These are phyloP conservation scores for Thermophis baileyi DNA, from an alignment of 2,113 vertebrate species.

Conservation along the genomic window DNA sequence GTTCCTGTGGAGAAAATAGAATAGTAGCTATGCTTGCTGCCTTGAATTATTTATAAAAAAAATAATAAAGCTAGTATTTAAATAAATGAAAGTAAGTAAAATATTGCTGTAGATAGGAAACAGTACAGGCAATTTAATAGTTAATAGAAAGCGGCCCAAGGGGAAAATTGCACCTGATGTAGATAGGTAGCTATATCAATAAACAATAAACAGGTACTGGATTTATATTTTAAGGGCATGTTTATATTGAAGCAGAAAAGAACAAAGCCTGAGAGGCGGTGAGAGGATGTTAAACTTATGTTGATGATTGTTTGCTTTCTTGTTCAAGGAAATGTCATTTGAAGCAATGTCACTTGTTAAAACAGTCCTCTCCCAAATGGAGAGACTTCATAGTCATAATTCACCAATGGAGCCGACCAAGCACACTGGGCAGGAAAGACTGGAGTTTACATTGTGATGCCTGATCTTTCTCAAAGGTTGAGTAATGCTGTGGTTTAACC, in stretches of 20 bases:
- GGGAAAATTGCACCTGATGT: conserved; percentile 14
- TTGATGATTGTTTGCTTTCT: conserved; percentile 9
- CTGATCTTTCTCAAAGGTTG: not conserved
- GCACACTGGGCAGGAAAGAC: not conserved
- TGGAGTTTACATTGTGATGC: not conserved
- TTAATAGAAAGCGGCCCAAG: conserved; percentile 33
- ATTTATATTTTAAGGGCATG: conserved; percentile 28
- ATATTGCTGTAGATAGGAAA: conserved; percentile 16
- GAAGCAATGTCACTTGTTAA: conserved; percentile 35
- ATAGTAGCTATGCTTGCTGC: not conserved
- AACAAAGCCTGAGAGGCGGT: conserved; percentile 34
- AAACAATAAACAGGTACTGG: conserved; percentile 26
- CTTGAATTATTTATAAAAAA: not conserved
- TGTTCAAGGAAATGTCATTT: conserved; percentile 52
- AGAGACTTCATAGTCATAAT: conserved; percentile 26
- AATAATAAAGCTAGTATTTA: not conserved
- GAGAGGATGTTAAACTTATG: conserved; percentile 41
- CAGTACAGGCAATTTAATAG: not conserved
- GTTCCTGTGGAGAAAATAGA: not conserved
- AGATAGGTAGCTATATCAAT: conserved; percentile 28
- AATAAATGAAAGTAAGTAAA: not conserved
- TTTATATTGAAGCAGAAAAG: conserved; percentile 32
- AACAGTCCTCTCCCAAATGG: conserved; percentile 20
- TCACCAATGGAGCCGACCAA: conserved; percentile 23
- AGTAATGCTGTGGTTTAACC: not conserved